phyloP scores from a whole-genome alignment of 2,797 vertebrate genomes.

The Alectoris magna region DNA sequence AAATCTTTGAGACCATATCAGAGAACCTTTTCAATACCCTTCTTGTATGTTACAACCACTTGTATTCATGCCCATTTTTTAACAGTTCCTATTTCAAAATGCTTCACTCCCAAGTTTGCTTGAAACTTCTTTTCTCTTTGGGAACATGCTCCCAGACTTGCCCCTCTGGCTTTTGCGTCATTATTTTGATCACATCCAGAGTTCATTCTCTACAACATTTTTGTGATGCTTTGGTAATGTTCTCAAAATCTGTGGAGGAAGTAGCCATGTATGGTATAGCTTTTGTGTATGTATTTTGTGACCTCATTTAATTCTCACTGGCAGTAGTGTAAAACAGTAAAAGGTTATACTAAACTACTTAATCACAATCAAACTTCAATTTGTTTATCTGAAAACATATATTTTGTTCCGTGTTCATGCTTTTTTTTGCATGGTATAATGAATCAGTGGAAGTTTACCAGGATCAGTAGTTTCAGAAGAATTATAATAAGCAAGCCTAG shows the following conservation, averaged over 20 bases:
- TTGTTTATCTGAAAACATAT: not conserved
- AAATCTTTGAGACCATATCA: not conserved
- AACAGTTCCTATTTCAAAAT: not conserved
- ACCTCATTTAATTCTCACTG: not conserved
- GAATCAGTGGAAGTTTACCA: not conserved
- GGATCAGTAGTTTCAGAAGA: not conserved
- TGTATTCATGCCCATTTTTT: not conserved
- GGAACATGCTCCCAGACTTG: not conserved
- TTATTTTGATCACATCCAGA: not conserved
- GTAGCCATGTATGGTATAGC: not conserved
- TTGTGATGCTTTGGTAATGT: not conserved
- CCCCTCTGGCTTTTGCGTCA: not conserved
- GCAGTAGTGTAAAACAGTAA: not conserved
- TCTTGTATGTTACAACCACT: not conserved
- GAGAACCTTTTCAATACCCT: not conserved
- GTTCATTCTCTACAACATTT: not conserved
- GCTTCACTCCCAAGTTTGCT: not conserved
- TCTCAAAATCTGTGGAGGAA: not conserved
- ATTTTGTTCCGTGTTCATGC: not conserved
- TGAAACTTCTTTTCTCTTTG: not conserved
- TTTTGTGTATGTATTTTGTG: not conserved
- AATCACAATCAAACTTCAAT: not conserved
- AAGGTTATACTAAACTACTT: not conserved
- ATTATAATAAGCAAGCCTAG: not conserved
- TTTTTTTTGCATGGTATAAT: not conserved